These are phyloP conservation scores for Heterochromis multidens DNA, from an alignment of 2,113 vertebrate genomes.

Conservation along the genomic window DNA sequence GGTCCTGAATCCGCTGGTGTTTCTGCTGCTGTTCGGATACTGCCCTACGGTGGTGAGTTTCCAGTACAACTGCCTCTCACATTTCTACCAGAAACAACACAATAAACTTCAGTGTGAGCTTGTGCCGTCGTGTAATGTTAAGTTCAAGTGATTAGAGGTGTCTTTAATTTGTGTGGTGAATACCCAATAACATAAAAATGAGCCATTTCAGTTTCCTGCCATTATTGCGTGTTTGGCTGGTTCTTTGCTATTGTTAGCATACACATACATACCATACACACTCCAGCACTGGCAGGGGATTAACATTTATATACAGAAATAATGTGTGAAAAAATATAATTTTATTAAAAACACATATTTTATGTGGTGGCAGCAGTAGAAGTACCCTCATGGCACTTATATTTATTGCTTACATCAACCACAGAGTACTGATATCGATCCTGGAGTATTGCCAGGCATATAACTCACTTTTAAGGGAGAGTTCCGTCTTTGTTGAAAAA, in stretches of 20 bases:
- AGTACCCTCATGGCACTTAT: constrained; percentile 22
- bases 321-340: not conserved
- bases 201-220: not conserved
- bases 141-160: not conserved
- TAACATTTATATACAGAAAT: not conserved
- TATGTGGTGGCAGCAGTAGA: not conserved
- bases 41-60: constrained; percentile 85
- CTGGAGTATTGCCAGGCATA: constrained; percentile 23
- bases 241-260: not conserved
- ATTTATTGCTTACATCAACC: constrained; percentile 48
- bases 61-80: not conserved
- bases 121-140: not conserved
- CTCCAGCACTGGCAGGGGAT: not conserved
- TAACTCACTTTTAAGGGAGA: constrained; percentile 43
- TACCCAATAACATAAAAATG: not conserved
- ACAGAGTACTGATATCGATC: constrained; percentile 44
- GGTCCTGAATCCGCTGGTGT: constrained; percentile 83
- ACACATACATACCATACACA: not conserved
- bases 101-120: not conserved
- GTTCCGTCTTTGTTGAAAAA: constrained; percentile 12
- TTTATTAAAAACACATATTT: not conserved
- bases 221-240: not conserved
- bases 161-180: not conserved
- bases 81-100: not conserved
- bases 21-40: constrained; percentile 82